Evolutionary conservation across 1,140 invertebrate genomes (phyloP).

Genomic region (Drosophila sucinea): DNA sequence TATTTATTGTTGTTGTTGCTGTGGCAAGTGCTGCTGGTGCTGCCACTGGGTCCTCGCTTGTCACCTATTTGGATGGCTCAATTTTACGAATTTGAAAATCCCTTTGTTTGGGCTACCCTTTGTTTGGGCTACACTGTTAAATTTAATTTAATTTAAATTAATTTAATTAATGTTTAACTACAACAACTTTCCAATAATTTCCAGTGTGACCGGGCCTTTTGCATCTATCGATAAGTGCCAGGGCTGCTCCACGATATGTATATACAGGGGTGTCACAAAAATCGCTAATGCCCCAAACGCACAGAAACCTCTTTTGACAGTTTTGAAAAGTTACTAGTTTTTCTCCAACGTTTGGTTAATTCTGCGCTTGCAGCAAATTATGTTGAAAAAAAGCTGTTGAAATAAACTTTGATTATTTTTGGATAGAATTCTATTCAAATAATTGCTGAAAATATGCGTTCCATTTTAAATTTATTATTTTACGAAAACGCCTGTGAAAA

Average conservation of each 20-base stretch:
- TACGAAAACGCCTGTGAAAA: too few relatives aligned
- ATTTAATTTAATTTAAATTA: conserved; percentile 13
- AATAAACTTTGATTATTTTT: too few relatives aligned
- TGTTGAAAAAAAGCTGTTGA: too few relatives aligned
- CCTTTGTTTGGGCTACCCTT: not conserved
- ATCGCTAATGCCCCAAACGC: too few relatives aligned
- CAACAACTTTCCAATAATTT: conserved; percentile 4
- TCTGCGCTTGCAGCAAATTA: too few relatives aligned
- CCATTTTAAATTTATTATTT: too few relatives aligned
- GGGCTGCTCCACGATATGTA: not conserved
- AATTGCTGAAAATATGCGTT: too few relatives aligned
- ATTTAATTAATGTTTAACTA: conserved; percentile 23
- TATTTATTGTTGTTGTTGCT: conserved; percentile 3
- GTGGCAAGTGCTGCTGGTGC: not conserved
- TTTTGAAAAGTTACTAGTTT: too few relatives aligned
- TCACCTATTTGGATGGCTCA: not conserved
- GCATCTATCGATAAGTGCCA: not conserved
- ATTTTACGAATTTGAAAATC: not conserved
- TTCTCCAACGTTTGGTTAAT: too few relatives aligned
- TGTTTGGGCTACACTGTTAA: conserved; percentile 3
- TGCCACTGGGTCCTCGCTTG: conserved; percentile 16
- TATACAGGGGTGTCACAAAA: too few relatives aligned
- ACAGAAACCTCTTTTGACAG: too few relatives aligned
- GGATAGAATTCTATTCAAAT: too few relatives aligned
- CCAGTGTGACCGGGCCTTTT: not conserved